Conservation (phyloP, 2,797 vertebrate species). For the Scolopax bukidnonensis region DNA sequence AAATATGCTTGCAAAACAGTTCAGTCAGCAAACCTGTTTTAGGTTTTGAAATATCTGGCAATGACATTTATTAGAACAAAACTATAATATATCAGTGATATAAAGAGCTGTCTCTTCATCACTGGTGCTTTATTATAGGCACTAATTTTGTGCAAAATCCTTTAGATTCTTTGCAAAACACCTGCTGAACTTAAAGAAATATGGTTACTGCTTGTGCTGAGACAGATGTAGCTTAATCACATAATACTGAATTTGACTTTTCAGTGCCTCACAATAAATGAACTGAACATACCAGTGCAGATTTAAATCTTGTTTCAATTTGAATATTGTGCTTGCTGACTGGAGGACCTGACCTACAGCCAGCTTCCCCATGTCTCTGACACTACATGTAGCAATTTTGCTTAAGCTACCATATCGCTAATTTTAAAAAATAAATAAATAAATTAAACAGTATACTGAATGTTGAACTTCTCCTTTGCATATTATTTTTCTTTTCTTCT, state of each 20-base stretch:
- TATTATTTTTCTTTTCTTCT: background rate
- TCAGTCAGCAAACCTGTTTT: conserved; percentile 80
- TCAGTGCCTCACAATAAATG: conserved; percentile 76
- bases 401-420: background rate
- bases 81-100: conserved; percentile 80
- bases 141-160: conserved; percentile 81
- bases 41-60: conserved; percentile 82
- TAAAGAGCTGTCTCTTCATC: conserved; percentile 81
- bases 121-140: conserved; percentile 78
- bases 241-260: conserved; percentile 81
- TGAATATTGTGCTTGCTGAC: conserved; percentile 46
- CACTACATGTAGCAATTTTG: conserved; percentile 24
- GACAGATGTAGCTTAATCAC: conserved; percentile 83
- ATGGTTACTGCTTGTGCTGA: conserved; percentile 74
- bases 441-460: background rate
- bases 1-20: conserved; percentile 80
- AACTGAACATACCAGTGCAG: conserved; percentile 60
- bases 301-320: conserved; percentile 74
- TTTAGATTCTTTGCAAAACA: conserved; percentile 79
- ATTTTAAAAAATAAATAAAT: background rate
- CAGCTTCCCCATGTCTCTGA: conserved; percentile 24
- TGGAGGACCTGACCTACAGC: conserved; percentile 32
- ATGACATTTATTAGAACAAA: conserved; percentile 84
- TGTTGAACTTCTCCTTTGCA: background rate
- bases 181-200: conserved; percentile 83